These are phyloP conservation scores for Nyctibius grandis DNA, from an alignment of 2,797 vertebrate genomes.

Conservation along the genomic window DNA sequence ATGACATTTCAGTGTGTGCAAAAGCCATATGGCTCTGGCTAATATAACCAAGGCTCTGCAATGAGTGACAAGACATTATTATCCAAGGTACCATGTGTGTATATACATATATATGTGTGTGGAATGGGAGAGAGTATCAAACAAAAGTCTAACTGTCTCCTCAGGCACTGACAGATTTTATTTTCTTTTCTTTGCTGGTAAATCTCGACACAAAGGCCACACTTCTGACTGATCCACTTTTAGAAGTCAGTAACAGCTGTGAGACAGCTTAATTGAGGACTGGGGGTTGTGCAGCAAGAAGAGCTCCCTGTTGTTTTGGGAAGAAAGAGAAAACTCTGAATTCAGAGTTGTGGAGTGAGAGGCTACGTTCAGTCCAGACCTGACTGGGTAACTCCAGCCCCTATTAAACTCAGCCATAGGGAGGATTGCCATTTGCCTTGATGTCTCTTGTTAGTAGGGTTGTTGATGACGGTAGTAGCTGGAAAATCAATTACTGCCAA, in stretches of 20 bases:
- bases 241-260: slow-evolving; percentile 13
- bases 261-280: not conserved
- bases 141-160: not conserved
- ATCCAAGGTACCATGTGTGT: not conserved
- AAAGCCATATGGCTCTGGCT: not conserved
- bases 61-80: not conserved
- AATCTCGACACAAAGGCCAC: not conserved
- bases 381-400: not conserved
- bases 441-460: not conserved
- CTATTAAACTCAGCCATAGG: not conserved
- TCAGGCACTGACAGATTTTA: not conserved
- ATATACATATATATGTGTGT: not conserved
- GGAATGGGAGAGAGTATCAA: not conserved
- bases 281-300: not conserved
- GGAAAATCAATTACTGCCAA: not conserved
- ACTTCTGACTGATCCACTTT: not conserved
- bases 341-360: not conserved
- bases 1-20: not conserved
- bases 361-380: not conserved
- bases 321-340: not conserved
- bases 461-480: not conserved
- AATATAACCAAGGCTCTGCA: not conserved
- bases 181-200: not conserved
- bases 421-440: not conserved
- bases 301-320: not conserved